Percentiles rank a stretch among this genome's conserved stretches.
These are phyloP conservation scores for Meganola albula DNA, from an alignment of 2,888 invertebrate genomes.

Conservation along the genomic window DNA sequence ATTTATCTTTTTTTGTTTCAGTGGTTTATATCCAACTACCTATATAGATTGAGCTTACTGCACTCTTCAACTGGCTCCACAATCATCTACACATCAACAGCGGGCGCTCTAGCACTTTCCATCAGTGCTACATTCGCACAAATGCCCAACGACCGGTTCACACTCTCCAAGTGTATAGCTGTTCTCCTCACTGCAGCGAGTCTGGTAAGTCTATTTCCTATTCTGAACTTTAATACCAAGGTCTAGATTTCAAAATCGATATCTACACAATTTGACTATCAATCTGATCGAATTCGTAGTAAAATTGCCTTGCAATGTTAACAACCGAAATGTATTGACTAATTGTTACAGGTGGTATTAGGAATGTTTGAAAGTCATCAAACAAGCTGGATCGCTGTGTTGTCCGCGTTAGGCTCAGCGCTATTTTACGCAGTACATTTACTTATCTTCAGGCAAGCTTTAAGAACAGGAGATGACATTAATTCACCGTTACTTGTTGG, in stretches of 20 bases:
- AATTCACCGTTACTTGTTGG: conserved; percentile 97
- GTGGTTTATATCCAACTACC: conserved; percentile 97
- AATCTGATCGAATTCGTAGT: too few species aligned
- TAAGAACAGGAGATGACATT: conserved; percentile 94
- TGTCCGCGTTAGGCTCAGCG: conserved; percentile 91
- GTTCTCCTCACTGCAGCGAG: conserved; percentile 87
- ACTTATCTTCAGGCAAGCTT: conserved; percentile 89
- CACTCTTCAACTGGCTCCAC: conserved; percentile 92
- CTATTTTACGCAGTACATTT: conserved; percentile 94
- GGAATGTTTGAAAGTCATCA: conserved; percentile 84
- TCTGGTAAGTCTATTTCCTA: conserved; percentile 81
- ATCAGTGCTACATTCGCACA: conserved; percentile 93
- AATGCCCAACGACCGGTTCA: conserved; percentile 87
- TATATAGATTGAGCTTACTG: conserved; percentile 91
- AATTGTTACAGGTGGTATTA: conserved; percentile 84
- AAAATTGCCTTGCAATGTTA: too few species aligned
- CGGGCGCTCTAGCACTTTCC: conserved; percentile 91
- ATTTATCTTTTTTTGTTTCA: conserved; percentile 71
- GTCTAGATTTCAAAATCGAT: neutral
- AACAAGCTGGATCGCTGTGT: conserved; percentile 83
- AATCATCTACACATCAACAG: conserved; percentile 91
- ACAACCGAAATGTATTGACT: too few species aligned
- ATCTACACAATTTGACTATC: neutral
- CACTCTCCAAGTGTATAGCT: conserved; percentile 89
- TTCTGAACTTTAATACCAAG: neutral